phyloP scores from a whole-genome alignment of 2,797 vertebrate genomes.

The Bovichtus diacanthus region DNA sequence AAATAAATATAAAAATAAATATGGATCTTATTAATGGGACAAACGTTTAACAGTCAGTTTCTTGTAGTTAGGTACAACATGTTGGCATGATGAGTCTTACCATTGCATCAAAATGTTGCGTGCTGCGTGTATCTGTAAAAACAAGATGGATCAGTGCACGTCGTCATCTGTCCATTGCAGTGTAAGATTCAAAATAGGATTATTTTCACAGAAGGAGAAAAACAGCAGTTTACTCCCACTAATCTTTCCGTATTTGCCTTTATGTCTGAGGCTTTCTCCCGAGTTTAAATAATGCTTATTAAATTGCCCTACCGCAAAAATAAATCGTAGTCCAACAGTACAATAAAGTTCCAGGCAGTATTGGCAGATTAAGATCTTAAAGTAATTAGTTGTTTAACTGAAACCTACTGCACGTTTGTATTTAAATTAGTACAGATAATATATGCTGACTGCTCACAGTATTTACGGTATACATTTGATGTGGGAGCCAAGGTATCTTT shows the following conservation, averaged over 20 bases:
- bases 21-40: neutral
- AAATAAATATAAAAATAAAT: neutral
- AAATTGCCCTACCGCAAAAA: neutral
- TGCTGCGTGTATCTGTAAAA: neutral
- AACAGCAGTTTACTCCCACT: neutral
- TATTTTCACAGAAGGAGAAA: neutral
- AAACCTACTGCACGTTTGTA: slow-evolving; percentile 1
- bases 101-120: neutral
- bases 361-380: slow-evolving; percentile 5
- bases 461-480: slow-evolving; percentile 12
- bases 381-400: slow-evolving; percentile 6
- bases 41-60: neutral
- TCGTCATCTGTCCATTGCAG: neutral
- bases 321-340: neutral
- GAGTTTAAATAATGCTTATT: slow-evolving; percentile 29
- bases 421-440: slow-evolving; percentile 11
- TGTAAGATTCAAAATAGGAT: neutral
- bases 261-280: slow-evolving; percentile 14
- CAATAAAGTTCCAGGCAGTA: slow-evolving; percentile 18
- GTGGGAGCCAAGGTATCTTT: slow-evolving; percentile 6
- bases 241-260: neutral
- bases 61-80: neutral
- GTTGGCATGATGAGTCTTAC: neutral
- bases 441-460: slow-evolving; percentile 1
- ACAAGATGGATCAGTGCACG: neutral